A percentile compares a stretch with the other conserved stretches of the same genome.
Conservation (phyloP, 1,140 invertebrate genomes). For the Drosophila busckii region DNA sequence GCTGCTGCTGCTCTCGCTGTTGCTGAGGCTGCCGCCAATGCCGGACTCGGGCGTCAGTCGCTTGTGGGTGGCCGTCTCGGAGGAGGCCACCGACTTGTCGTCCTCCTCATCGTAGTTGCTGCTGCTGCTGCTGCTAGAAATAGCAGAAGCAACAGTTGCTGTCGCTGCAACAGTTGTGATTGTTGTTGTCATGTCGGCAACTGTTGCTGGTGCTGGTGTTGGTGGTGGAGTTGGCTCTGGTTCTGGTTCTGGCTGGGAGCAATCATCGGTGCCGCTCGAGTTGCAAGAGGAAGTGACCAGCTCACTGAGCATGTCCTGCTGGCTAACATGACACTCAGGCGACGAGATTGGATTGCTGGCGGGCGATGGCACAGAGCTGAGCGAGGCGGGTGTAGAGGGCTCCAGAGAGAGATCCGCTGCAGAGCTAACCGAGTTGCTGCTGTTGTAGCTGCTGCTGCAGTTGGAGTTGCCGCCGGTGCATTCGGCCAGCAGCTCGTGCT, state of each 20-base stretch:
- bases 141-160: background rate
- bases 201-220: background rate
- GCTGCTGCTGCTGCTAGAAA: conserved; percentile 35
- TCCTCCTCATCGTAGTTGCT: conserved; percentile 61
- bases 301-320: conserved; percentile 69
- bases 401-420: conserved; percentile 71
- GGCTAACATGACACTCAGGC: conserved; percentile 38
- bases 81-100: conserved; percentile 56
- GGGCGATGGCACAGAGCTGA: conserved; percentile 43
- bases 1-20: conserved; percentile 68
- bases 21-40: conserved; percentile 71
- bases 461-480: conserved; percentile 60
- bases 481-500: conserved; percentile 42
- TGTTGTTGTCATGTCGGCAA: background rate
- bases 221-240: conserved; percentile 12
- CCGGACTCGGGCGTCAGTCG: conserved; percentile 69
- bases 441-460: conserved; percentile 49
- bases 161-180: background rate
- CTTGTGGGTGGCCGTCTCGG: conserved; percentile 59
- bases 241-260: conserved; percentile 39
- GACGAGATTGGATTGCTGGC: conserved; percentile 33
- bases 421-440: conserved; percentile 63
- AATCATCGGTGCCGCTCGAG: conserved; percentile 57
- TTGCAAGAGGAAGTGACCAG: conserved; percentile 71
- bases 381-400: conserved; percentile 62